Base-by-base conservation (phyloP, 2,888 invertebrate genomes). In the Fragum whitleyi region DNA sequence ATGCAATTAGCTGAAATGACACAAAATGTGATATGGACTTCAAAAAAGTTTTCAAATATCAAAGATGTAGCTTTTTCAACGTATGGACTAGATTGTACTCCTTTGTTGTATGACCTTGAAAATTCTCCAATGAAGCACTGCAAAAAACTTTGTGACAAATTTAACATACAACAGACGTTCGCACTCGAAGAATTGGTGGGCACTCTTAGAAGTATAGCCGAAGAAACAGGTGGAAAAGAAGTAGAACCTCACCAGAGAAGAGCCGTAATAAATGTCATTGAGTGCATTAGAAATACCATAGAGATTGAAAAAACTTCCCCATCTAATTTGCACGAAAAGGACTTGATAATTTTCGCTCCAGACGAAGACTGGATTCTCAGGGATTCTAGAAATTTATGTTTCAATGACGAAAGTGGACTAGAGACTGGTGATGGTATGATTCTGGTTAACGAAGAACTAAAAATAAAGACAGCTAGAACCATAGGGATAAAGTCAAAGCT, bases 361-460 rank as follows among this genome's bases (percentile, higher is more conserved):
- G 91, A 92, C 69, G 74, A 83, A 7, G 32, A 85, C 11, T 67
- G 82, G 19, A 69, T 88, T 23, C 67, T 92, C 36, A 59, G 79
- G 32, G 81, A 78, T 16, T 77, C 87, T 6, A 62, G 74, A 21
- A 42, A 74, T 9, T 80, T 92, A 21, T 91, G 91, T 81, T 88
- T 90, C 74, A 88, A 92, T 70, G 90, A 90, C 65, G 87, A 77
- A 39, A 86, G 85, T 23, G 81, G 80, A 79, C 71, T 91, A 1
- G 85, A 85, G 70, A 88, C 86, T n/a, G 87, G 81, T 65, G 85
- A 88, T 59, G 79, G 69, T 11, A 83, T 83, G 82, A 81, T 80
- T n/a, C 87, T 79, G 57, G 77, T 83, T 1, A 85, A 90, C 77
- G 80, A 74, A 1, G 79, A 70, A 29, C 65, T 80, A 23, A 65